Conservation (phyloP, 2,113 vertebrate genomes). For the Larimichthys crocea region DNA sequence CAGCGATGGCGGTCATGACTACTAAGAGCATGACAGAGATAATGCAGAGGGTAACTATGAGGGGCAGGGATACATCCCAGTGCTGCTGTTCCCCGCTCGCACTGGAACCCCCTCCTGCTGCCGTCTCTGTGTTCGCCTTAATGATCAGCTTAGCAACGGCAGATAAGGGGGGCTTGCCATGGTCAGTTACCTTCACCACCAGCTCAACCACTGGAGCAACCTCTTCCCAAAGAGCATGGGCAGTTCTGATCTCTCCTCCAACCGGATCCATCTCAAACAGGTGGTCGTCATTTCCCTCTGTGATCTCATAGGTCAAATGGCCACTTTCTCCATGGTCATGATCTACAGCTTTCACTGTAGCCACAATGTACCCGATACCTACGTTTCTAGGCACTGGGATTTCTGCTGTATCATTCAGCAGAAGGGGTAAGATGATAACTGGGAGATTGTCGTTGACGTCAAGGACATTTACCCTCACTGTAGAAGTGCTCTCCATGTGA, state of each 20-base stretch:
- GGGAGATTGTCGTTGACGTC: conserved; percentile 98
- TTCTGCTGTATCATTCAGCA: conserved; percentile 97
- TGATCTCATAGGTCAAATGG: conserved; percentile 96
- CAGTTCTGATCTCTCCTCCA: conserved; percentile 94
- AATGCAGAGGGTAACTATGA: conserved; percentile 97
- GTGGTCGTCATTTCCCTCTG: conserved; percentile 96
- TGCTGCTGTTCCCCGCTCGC: conserved; percentile 92
- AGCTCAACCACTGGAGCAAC: conserved; percentile 94
- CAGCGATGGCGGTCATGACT: conserved; percentile 98
- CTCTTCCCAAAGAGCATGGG: conserved; percentile 96
- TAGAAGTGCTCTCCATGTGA: conserved; percentile 95
- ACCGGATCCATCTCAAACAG: conserved; percentile 96
- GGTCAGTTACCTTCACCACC: conserved; percentile 97
- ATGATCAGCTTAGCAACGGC: conserved; percentile 97
- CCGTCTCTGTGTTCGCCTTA: conserved; percentile 90
- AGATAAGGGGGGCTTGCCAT: conserved; percentile 96
- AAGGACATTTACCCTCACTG: conserved; percentile 91
- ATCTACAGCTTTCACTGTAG: conserved; percentile 94
- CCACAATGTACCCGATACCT: conserved; percentile 94
- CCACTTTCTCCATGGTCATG: conserved; percentile 98
- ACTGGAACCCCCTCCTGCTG: conserved; percentile 89
- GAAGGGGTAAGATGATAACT: conserved; percentile 92
- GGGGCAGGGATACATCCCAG: conserved; percentile 97
- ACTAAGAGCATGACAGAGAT: conserved; percentile 98
- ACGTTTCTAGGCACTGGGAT: conserved; percentile 96